Evolutionary conservation across 2,797 vertebrate species (phyloP), one percentile per base, ranked within the genome.

Genomic region (Notolabrus celidotus): DNA sequence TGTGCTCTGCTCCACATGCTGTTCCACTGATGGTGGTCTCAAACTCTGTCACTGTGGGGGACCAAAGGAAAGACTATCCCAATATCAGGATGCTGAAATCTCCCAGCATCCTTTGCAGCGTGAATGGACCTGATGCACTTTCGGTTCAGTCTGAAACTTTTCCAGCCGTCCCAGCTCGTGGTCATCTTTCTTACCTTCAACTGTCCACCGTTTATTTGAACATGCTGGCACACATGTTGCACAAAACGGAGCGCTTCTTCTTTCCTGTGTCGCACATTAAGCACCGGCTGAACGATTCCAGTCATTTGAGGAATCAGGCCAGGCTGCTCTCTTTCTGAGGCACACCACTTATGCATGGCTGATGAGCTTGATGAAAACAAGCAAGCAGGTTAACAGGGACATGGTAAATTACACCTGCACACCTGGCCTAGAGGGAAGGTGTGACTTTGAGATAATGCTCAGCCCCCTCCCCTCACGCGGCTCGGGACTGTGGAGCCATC

Each of bases 301-400:
- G 70, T 78, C 83, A 70, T 88, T 67, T 67, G 82, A 86, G 82
- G 79, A 85, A 83, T 83, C 74, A 62, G 80, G 84, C 84, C 81
- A 66, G 70, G 73, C 79, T 71, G 77, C 80, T 71, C 65, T 88
- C 85, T 90, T 86, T 79, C 70, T 11, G 41, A 73, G 80, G 71
- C 76, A 9, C 74, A 66, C 67, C 60, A 41, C 74, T 86, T 77
- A 61, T 66, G 72, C 86, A 83, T 78, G 83, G 84, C 78, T 71
- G 63, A 86, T 76, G 84, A 87, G 87, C 74, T 67, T 71, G 81
- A 88, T 87, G 84, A 88, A 86, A 90, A 91, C 85, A 85, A 86
- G 85, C 81, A 61, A 79, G 87, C 79, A 19, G 84, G 89, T 90
- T 88, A 88, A 87, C 87, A 62, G 77, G 71, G 80, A 87, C 89